A percentile compares a stretch with the other conserved stretches of the same genome.
These are phyloP conservation scores for Trissonchulus latispiculum DNA, from an alignment of 2,888 invertebrate species.

Conservation along the genomic window DNA sequence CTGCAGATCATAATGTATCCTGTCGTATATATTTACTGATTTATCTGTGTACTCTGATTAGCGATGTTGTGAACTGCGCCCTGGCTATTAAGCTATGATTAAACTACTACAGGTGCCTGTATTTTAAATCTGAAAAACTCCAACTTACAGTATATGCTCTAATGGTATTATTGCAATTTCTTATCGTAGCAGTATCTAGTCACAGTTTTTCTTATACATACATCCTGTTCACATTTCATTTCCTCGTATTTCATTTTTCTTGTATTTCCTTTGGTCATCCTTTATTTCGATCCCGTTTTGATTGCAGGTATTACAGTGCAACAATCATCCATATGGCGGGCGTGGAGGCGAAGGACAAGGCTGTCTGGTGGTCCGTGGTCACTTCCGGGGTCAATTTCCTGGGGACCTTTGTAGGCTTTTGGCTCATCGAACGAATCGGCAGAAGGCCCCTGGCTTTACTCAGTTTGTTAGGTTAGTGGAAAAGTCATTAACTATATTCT, in stretches of 20 bases:
- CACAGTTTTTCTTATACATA: not conserved
- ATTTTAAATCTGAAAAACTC: not conserved
- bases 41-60: no score
- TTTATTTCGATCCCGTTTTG: slow-evolving; percentile 2
- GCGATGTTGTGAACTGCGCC: no score
- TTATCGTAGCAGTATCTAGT: not conserved
- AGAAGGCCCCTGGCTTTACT: slow-evolving; percentile 43
- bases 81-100: no score
- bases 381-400: slow-evolving; percentile 49
- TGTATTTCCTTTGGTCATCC: slow-evolving; percentile 20
- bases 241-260: slow-evolving; percentile 2
- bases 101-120: no score
- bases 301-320: slow-evolving; percentile 51
- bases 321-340: slow-evolving; percentile 51
- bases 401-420: slow-evolving; percentile 49
- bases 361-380: slow-evolving; percentile 50
- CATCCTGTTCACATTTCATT: not conserved
- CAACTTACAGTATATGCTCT: not conserved
- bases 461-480: slow-evolving; percentile 44
- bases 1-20: no score
- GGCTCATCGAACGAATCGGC: slow-evolving; percentile 50
- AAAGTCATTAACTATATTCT: no score
- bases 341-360: slow-evolving; percentile 44
- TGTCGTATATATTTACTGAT: no score
- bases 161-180: not conserved